These are phyloP conservation scores for Gastracanthus pulcherrimus DNA, from an alignment of 2,888 invertebrate species.

Conservation along the genomic window DNA sequence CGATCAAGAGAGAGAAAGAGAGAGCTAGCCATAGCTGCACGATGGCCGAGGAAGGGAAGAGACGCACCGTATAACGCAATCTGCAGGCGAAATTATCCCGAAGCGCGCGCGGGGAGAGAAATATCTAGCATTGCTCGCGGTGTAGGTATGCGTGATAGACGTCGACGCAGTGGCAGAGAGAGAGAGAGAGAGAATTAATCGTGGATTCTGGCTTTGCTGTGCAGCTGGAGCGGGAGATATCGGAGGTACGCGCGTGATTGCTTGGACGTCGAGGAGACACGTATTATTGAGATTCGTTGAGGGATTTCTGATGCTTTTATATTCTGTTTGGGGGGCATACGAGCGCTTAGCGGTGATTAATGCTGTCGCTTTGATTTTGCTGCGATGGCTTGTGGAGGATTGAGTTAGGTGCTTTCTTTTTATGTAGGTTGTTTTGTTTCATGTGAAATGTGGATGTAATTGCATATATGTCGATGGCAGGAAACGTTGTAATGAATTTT, in stretches of 20 bases:
- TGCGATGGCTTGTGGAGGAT: too few species aligned
- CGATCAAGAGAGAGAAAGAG: background rate
- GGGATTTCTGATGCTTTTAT: too few species aligned
- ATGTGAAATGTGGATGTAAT: too few species aligned
- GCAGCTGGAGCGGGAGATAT: background rate
- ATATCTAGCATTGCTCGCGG: constrained; percentile 13
- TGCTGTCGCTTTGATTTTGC: too few species aligned
- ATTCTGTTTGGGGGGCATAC: background rate
- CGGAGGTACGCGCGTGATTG: background rate
- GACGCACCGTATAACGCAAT: constrained; percentile 10
- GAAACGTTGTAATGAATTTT: too few species aligned
- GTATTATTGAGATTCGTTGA: background rate
- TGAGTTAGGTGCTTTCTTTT: too few species aligned
- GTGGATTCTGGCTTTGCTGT: background rate
- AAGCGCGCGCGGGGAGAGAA: too few species aligned
- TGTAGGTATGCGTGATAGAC: too few species aligned
- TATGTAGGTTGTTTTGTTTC: background rate
- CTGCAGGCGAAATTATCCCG: constrained; percentile 18
- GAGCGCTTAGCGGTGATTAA: background rate
- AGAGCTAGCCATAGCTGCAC: too few species aligned
- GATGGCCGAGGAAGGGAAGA: background rate
- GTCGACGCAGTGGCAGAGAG: too few species aligned
- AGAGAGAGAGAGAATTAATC: background rate
- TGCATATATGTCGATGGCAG: too few species aligned
- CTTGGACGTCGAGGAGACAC: background rate